Evolutionary conservation across 2,797 vertebrate species (phyloP).

Genomic region (Melanotaenia parkinsoni): DNA sequence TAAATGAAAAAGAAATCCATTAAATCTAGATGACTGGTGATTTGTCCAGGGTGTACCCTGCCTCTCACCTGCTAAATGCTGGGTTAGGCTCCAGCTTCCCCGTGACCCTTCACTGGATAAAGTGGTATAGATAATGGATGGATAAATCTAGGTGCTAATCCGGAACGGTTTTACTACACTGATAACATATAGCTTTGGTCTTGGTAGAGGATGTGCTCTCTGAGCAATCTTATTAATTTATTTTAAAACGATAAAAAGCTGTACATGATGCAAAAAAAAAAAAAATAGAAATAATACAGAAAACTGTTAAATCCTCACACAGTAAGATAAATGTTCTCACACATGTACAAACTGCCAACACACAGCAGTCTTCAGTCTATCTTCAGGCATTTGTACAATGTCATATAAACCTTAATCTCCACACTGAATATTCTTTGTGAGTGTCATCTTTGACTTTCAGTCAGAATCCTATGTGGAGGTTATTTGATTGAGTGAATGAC

Average conservation of each 20-base stretch:
- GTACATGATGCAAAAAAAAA: background rate
- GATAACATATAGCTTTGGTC: background rate
- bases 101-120: too few species aligned
- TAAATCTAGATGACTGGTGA: background rate
- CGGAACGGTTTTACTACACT: background rate
- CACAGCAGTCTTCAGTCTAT: slow-evolving; percentile 43
- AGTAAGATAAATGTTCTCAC: slow-evolving; percentile 26
- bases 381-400: slow-evolving; percentile 54
- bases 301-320: slow-evolving; percentile 1
- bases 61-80: too few species aligned
- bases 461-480: slow-evolving; percentile 38
- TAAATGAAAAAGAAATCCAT: background rate
- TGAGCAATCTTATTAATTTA: background rate
- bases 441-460: slow-evolving; percentile 48
- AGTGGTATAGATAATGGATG: too few species aligned
- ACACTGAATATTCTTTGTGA: slow-evolving; percentile 61
- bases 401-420: slow-evolving; percentile 63
- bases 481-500: slow-evolving; percentile 53
- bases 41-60: too few species aligned
- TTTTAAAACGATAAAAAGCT: background rate
- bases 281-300: slow-evolving; percentile 13
- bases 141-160: background rate
- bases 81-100: too few species aligned
- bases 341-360: slow-evolving; percentile 19
- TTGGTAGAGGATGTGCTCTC: background rate